These are phyloP conservation scores for Cataglyphis cursor DNA, from an alignment of 2,888 invertebrate species.

Conservation along the genomic window DNA sequence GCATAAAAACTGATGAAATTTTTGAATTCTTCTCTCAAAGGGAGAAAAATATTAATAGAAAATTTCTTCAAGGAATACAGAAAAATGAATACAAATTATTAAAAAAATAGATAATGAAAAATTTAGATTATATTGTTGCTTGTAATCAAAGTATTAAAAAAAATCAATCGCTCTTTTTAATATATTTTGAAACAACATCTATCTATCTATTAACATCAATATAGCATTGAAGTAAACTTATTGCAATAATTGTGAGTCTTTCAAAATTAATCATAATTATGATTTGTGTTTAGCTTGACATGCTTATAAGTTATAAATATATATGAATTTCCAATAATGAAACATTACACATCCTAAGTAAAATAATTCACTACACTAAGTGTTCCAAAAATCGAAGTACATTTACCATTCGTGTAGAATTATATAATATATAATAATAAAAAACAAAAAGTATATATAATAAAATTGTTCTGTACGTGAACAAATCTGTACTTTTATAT, in stretches of 20 bases:
- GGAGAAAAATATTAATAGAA: not conserved
- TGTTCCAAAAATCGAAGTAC: not conserved
- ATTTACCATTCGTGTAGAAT: not conserved
- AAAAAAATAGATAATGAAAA: not conserved
- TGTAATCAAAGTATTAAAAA: not conserved
- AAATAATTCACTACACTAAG: not conserved
- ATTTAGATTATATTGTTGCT: not conserved
- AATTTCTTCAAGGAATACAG: not conserved
- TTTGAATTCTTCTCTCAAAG: not conserved
- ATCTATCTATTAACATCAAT: not conserved
- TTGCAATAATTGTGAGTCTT: not conserved
- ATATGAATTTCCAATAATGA: not conserved
- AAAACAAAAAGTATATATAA: not conserved
- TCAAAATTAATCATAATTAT: not conserved
- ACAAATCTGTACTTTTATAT: not conserved
- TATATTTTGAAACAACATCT: not conserved
- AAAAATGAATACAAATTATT: not conserved
- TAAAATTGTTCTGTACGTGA: not conserved
- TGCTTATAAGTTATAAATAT: not conserved
- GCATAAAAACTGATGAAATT: not conserved
- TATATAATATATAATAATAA: constrained; percentile 1
- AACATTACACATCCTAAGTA: not conserved
- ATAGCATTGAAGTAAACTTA: not conserved
- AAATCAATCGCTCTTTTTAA: not conserved
- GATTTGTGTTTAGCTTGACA: not conserved